Conservation (phyloP, 2,113 vertebrate species). For the Vidua chalybeata region DNA sequence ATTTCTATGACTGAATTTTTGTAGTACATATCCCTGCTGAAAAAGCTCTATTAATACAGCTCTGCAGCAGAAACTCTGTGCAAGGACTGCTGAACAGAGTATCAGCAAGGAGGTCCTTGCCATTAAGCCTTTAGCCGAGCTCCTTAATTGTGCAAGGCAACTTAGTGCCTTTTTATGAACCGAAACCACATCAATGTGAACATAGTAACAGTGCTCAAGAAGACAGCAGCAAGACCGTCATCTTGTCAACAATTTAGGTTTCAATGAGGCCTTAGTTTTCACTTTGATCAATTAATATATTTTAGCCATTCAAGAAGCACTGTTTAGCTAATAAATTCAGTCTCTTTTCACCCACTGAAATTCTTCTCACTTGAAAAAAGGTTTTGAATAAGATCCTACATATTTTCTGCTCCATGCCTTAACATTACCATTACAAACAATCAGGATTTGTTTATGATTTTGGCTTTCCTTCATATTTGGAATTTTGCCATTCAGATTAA, state of each 20-base stretch:
- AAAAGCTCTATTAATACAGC: not conserved
- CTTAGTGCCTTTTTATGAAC: not conserved
- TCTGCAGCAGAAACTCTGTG: not conserved
- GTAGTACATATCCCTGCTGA: not conserved
- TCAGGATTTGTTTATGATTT: not conserved
- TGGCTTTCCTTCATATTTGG: not conserved
- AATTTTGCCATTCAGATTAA: not conserved
- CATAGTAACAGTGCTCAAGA: not conserved
- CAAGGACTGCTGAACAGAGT: not conserved
- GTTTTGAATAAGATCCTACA: not conserved
- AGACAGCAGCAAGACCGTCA: not conserved
- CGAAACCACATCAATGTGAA: not conserved
- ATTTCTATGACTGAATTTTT: not conserved
- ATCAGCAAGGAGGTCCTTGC: not conserved
- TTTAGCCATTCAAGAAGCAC: not conserved
- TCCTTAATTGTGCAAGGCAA: not conserved
- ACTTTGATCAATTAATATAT: not conserved
- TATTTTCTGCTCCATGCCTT: not conserved
- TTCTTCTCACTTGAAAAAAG: not conserved
- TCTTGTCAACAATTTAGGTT: not conserved
- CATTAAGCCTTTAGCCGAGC: not conserved
- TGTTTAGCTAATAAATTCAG: not conserved
- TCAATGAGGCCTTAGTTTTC: not conserved
- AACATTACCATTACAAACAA: not conserved
- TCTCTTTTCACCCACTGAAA: not conserved